Evolutionary conservation across 2,888 invertebrate species (phyloP).

Genomic region (Panorpa germanica): DNA sequence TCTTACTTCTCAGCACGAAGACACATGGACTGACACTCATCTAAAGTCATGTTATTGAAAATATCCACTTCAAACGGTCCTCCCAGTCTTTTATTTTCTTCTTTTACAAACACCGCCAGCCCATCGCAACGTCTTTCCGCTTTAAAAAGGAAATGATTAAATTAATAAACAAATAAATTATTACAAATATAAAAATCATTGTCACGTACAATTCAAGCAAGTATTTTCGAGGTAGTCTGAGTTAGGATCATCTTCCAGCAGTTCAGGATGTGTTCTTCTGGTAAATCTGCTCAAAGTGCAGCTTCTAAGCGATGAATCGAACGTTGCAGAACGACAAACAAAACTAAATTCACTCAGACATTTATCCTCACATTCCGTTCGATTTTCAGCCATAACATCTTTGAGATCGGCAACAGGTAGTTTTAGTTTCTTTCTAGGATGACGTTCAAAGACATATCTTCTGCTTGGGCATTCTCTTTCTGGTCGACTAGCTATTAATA

Average conservation of each 20-base stretch:
- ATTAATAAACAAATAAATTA: background rate
- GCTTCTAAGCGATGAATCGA: slow-evolving; percentile 54
- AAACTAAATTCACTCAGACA: slow-evolving; percentile 79
- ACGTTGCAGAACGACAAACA: slow-evolving; percentile 74
- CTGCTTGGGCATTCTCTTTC: slow-evolving; percentile 79
- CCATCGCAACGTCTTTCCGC: slow-evolving; percentile 77
- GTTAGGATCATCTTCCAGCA: slow-evolving; percentile 69
- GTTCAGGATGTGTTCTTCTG: slow-evolving; percentile 66
- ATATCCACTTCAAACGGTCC: slow-evolving; percentile 81
- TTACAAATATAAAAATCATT: background rate
- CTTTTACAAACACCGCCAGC: slow-evolving; percentile 71
- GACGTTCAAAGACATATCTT: slow-evolving; percentile 74
- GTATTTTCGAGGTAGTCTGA: slow-evolving; percentile 84
- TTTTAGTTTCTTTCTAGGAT: slow-evolving; percentile 67
- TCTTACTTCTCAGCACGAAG: slow-evolving; percentile 66
- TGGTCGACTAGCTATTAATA: slow-evolving; percentile 50
- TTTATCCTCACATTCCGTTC: slow-evolving; percentile 79
- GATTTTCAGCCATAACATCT: slow-evolving; percentile 67
- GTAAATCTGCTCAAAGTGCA: slow-evolving; percentile 71
- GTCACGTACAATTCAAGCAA: slow-evolving; percentile 55
- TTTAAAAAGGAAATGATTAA: slow-evolving; percentile 21
- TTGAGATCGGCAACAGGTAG: slow-evolving; percentile 64
- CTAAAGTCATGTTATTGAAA: slow-evolving; percentile 66
- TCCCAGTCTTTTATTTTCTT: slow-evolving; percentile 71
- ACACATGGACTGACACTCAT: slow-evolving; percentile 78